Evolutionary conservation across 2,113 vertebrate genomes (phyloP), one percentile per base, ranked within the genome.

Genomic region (Rallus limicola): DNA sequence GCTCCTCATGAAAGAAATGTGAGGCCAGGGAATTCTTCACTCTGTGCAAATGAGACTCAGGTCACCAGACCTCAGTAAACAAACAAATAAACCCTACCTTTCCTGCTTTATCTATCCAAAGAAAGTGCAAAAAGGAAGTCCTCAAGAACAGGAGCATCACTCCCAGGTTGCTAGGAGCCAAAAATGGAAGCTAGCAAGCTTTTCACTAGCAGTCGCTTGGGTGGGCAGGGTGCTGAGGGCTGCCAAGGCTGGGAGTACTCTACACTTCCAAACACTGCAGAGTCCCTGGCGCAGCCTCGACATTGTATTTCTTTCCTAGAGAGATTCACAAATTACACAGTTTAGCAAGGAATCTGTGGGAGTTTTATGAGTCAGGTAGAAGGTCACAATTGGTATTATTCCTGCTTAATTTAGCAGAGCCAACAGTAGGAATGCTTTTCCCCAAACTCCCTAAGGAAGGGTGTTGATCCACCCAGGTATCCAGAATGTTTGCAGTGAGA

Each of bases 321-420:
- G 29, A 82, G 40, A 62, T 58, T 55, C 68, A 55, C n/a, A 74
- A n/a, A 56, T 15, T 14, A 5, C 4, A 4, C 0, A 0, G 36
- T 50, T 90, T 5, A 50, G 63, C 33, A 31, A 28, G 21, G 72
- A 53, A 5, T n/a, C 25, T 0, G 2, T 19, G 50, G 63, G 71
- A 76, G 25, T 8, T 18, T 2, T 36, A 26, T 50, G n/a, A 77
- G 50, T 16, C 81, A 70, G 67, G 75, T 72, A 65, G 46, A 68
- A 63, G 62, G 50, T 44, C 67, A 50, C 56, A 60, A 36, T 19
- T 46, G 17, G 17, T 38, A 10, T n/a, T 33, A 76, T 90, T 70
- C 58, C 36, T 56, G 79, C 20, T 88, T 63, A 21, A 74, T 80
- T 80, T 42, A 80, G 31, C 70, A 74, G 20, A 77, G 50, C n/a